Conservation (phyloP, 2,888 invertebrate genomes). For the Scaptomyza flava region DNA sequence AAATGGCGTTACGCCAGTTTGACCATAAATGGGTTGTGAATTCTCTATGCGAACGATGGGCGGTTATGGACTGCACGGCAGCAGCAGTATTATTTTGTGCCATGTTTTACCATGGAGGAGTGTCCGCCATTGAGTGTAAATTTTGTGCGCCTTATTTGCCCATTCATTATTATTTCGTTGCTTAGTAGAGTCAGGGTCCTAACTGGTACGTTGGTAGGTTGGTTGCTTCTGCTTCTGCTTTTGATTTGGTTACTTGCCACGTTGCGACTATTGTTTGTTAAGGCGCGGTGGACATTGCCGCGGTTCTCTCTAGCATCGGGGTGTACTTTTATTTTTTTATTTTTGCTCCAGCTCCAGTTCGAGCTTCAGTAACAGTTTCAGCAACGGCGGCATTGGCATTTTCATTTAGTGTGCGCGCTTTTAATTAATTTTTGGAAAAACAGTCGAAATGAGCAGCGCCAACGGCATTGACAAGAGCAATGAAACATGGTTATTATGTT, state of each 20-base stretch:
- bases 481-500: constrained; percentile 11
- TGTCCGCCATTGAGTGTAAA: constrained; percentile 17
- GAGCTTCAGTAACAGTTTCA: neutral
- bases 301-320: neutral
- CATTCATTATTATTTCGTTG: constrained; percentile 66
- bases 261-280: constrained; percentile 52
- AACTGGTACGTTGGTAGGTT: neutral
- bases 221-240: constrained; percentile 2
- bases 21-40: constrained; percentile 36
- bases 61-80: neutral
- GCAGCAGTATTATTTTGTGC: neutral
- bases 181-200: constrained; percentile 19
- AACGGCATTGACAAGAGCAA: constrained; percentile 9
- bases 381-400: constrained; percentile 18
- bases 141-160: constrained; percentile 47
- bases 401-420: constrained; percentile 53
- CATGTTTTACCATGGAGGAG: constrained; percentile 1
- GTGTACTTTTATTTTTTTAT: no score
- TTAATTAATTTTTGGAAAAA: constrained; percentile 58
- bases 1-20: constrained; percentile 13
- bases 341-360: no score
- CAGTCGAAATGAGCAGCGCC: constrained; percentile 20
- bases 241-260: constrained; percentile 33
- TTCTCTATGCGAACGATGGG: constrained; percentile 9
- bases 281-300: constrained; percentile 17